phyloP scores from a whole-genome alignment of 2,888 invertebrate species.

The Lochmaea crataegi region DNA sequence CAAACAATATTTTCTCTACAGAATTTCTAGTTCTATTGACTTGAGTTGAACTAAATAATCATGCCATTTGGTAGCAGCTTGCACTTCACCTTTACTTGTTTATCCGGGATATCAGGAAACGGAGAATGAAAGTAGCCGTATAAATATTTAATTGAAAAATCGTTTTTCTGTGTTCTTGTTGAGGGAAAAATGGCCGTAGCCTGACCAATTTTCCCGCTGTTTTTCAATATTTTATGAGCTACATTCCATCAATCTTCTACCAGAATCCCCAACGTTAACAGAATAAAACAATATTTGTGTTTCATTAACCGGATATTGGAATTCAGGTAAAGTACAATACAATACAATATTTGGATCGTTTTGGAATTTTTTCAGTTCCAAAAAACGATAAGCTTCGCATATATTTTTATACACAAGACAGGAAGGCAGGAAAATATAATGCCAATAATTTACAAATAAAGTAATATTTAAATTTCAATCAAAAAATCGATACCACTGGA shows the following conservation, averaged over 20 bases:
- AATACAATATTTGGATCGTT: too few relatives aligned
- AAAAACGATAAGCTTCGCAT: too few relatives aligned
- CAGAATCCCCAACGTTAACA: conserved; percentile 11
- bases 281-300: conserved; percentile 10
- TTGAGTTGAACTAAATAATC: background rate
- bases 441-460: too few relatives aligned
- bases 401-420: too few relatives aligned
- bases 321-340: background rate
- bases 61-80: background rate
- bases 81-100: conserved; percentile 8
- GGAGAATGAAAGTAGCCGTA: conserved; percentile 23
- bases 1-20: background rate
- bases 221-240: conserved; percentile 32
- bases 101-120: conserved; percentile 11
- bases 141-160: conserved; percentile 33
- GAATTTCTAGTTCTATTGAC: background rate
- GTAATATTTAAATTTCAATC: too few relatives aligned
- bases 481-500: too few relatives aligned
- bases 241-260: conserved; percentile 28
- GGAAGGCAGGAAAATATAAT: too few relatives aligned
- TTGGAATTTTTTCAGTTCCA: too few relatives aligned
- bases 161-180: conserved; percentile 21
- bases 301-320: background rate
- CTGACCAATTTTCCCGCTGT: conserved; percentile 22
- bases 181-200: conserved; percentile 19